Conservation (phyloP, 2,113 vertebrate species). For the Indri indri region DNA sequence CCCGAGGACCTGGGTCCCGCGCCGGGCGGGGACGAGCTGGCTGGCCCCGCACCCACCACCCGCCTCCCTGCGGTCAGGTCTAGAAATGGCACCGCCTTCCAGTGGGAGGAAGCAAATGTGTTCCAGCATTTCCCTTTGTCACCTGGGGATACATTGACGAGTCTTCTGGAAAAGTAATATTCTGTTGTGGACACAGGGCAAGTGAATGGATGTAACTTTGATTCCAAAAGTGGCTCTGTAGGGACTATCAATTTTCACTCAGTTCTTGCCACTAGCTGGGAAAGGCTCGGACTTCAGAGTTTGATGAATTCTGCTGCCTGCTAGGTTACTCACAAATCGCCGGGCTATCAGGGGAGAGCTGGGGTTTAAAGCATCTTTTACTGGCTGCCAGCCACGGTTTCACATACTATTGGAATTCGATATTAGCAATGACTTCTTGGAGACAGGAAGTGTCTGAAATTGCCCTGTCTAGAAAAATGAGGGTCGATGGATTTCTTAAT, state of each 20-base stretch:
- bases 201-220: neutral
- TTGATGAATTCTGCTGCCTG: neutral
- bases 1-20: neutral
- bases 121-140: neutral
- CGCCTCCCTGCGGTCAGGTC: neutral
- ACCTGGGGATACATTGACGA: neutral
- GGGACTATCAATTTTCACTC: neutral
- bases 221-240: neutral
- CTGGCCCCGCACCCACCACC: neutral
- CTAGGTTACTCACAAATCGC: slow-evolving; percentile 10
- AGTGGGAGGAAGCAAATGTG: neutral
- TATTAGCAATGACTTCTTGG: slow-evolving; percentile 65
- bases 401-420: slow-evolving; percentile 62
- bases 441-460: slow-evolving; percentile 67
- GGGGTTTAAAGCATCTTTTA: slow-evolving; percentile 42
- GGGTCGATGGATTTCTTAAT: slow-evolving; percentile 50
- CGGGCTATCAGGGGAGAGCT: neutral
- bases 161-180: neutral
- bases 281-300: neutral
- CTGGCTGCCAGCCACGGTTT: slow-evolving; percentile 46
- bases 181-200: neutral
- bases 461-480: slow-evolving; percentile 58
- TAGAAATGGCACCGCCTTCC: slow-evolving; percentile 8
- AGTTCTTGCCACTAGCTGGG: neutral
- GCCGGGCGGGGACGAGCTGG: neutral